Conservation (phyloP, 37 sponge, comb jelly and placozoan species). For the Aphrocallistes beatrix region DNA sequence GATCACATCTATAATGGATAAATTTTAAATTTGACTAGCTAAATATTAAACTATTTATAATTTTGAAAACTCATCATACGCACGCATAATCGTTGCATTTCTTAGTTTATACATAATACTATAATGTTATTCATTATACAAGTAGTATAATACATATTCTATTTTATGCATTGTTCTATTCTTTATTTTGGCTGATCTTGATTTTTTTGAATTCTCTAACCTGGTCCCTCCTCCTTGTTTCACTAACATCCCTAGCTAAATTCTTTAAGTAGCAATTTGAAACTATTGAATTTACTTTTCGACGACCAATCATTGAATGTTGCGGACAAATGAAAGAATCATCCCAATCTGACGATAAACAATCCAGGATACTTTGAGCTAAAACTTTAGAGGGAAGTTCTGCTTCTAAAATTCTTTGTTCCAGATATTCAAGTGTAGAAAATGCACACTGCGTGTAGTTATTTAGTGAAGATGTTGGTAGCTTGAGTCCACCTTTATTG, state of each 20-base stretch:
- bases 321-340: background rate
- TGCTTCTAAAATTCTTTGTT: background rate
- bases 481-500: constrained; percentile 12
- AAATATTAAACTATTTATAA: no score
- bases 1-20: no score
- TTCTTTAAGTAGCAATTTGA: background rate
- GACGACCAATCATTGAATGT: background rate
- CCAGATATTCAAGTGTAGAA: background rate
- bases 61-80: no score
- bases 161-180: no score
- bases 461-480: constrained; percentile 12
- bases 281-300: background rate
- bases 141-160: no score
- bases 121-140: no score
- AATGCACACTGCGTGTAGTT: background rate
- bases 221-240: constrained; percentile 17
- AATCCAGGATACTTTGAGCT: background rate
- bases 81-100: no score
- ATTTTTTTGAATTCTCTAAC: background rate
- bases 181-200: no score
- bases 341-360: background rate
- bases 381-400: constrained; percentile 5
- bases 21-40: no score
- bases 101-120: no score
- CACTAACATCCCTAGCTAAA: background rate